Conservation (phyloP, 2,113 vertebrate species). For the Nibea albiflora region DNA sequence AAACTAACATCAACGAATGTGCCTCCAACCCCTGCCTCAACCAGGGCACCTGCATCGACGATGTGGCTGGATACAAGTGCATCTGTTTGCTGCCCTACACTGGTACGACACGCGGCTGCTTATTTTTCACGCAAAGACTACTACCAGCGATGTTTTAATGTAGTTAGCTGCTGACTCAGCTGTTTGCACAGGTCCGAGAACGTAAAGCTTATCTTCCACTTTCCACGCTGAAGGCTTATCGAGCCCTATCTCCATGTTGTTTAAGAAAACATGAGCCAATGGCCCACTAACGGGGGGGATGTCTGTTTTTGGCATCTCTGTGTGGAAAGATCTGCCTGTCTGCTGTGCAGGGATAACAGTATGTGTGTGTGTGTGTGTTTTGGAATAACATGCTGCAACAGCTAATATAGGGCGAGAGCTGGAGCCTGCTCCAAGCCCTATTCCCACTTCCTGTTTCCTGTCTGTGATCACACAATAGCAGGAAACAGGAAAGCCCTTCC, state of each 20-base stretch:
- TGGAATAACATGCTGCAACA: slow-evolving; percentile 67
- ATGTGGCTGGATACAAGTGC: slow-evolving; percentile 95
- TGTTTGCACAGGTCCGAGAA: slow-evolving; percentile 36
- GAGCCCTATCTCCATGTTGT: slow-evolving; percentile 62
- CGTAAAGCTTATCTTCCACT: slow-evolving; percentile 28
- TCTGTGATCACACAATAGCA: slow-evolving; percentile 90
- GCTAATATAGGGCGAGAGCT: slow-evolving; percentile 72
- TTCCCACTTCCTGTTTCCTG: slow-evolving; percentile 87
- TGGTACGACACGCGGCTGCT: slow-evolving; percentile 80
- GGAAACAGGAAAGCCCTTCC: slow-evolving; percentile 92
- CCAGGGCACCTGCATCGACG: slow-evolving; percentile 96
- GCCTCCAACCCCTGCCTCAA: slow-evolving; percentile 98
- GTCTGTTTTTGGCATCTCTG: slow-evolving; percentile 61
- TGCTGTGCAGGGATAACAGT: slow-evolving; percentile 66
- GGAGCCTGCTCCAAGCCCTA: slow-evolving; percentile 70
- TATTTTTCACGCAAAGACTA: slow-evolving; percentile 2
- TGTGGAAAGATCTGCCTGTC: slow-evolving; percentile 67
- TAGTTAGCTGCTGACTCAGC: slow-evolving; percentile 24
- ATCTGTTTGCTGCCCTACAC: slow-evolving; percentile 95
- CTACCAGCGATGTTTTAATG: background rate
- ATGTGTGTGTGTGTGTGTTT: slow-evolving; percentile 49
- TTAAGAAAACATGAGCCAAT: slow-evolving; percentile 64
- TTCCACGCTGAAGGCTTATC: slow-evolving; percentile 56
- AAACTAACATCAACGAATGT: slow-evolving; percentile 98
- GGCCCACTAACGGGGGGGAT: slow-evolving; percentile 49